These are phyloP conservation scores for Bellardia bayeri DNA, from an alignment of 2,888 invertebrate genomes.

Conservation along the genomic window DNA sequence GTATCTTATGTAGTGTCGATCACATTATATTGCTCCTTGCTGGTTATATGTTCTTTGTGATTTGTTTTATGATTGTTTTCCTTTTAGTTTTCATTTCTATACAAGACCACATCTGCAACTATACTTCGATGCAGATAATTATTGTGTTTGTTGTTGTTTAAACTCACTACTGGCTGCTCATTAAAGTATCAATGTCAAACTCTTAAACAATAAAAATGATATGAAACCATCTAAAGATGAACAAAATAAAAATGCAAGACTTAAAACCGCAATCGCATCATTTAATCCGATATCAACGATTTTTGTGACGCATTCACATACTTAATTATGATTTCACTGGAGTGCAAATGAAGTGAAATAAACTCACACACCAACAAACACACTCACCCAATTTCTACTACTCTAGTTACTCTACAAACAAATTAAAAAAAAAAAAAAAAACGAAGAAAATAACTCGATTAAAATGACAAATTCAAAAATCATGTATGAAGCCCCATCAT, in stretches of 20 bases:
- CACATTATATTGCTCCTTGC: too few relatives aligned
- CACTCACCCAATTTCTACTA: constrained; percentile 55
- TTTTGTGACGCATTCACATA: constrained; percentile 24
- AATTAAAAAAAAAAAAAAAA: not conserved
- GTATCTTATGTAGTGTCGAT: too few relatives aligned
- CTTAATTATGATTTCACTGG: constrained; percentile 36
- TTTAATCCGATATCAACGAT: constrained; percentile 11
- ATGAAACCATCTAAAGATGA: constrained; percentile 31
- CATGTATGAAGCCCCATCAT: constrained; percentile 26
- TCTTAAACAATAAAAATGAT: constrained; percentile 4
- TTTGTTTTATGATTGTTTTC: not conserved
- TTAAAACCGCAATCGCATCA: constrained; percentile 23
- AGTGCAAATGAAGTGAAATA: not conserved
- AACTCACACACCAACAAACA: constrained; percentile 12
- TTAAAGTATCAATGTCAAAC: constrained; percentile 35
- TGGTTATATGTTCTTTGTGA: too few relatives aligned
- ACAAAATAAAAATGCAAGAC: constrained; percentile 22
- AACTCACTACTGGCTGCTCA: not conserved
- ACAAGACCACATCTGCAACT: not conserved
- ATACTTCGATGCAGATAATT: not conserved
- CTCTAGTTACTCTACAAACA: constrained; percentile 20
- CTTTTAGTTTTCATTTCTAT: not conserved
- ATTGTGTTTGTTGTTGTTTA: not conserved
- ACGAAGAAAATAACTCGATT: constrained; percentile 44
- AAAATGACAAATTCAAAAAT: constrained; percentile 51